Evolutionary conservation across 2,113 vertebrate genomes (phyloP), one percentile per base, ranked within the genome.

Genomic region (Melanostigma gelatinosum): DNA sequence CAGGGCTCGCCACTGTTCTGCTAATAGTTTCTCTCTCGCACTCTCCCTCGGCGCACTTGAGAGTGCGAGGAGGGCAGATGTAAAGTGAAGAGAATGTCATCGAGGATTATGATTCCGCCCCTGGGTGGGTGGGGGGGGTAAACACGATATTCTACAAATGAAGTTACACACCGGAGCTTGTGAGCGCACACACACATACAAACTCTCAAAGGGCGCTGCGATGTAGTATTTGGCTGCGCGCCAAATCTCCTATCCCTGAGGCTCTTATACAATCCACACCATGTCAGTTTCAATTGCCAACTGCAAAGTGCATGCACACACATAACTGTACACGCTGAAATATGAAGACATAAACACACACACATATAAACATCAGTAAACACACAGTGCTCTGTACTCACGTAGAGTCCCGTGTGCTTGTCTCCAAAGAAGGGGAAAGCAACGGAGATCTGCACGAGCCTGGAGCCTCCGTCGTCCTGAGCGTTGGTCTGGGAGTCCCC

Each of bases 391-490:
- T 77, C 63, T 69, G 40, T 96, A 99, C 97, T 99, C 94, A 99
- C 98, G 77, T 99, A 99, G 92, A 99, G 97, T 55, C 96, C 97
- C 0, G 94, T 93, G 94, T 99, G 98, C 81, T 92, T 93, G 75
- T 97, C 96, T 73, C 98, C 97, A 79, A 98, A 99, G 95, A 98
- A 99, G n/a, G 97, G 97, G 91, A 99, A 98, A 24, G 93, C 95
- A 79, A 95, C 93, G 0, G 96, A 96, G 87, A 99, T 96, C 54
- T 96, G 93, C 89, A 95, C 95, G 52, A 98, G 94, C 84, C 98
- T 96, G 1, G 98, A 98, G 89, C 98, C 97, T n/a, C 98, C 98
- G 85, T 99, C 98, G 87, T 99, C 98, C 94, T 98, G 97, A 80
- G 94, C 93, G 29, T 93, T 91, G 72, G 97, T 98, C 93, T 94